Evolutionary conservation across 2,797 vertebrate species (phyloP).

Genomic region (Thaleichthys pacificus): DNA sequence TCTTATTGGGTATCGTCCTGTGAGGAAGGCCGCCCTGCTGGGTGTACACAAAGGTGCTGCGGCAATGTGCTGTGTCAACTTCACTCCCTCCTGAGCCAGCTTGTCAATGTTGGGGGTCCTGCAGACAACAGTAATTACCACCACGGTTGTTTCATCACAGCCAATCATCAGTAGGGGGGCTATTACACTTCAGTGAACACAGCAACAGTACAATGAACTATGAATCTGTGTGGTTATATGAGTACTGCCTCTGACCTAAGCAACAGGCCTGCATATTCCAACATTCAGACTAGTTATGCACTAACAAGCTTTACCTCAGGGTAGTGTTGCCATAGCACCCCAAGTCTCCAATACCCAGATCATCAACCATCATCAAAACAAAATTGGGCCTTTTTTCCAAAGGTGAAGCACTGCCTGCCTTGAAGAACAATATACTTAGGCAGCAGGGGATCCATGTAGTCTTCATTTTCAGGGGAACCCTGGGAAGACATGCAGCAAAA

Average conservation of each 20-base stretch:
- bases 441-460: conserved; percentile 37
- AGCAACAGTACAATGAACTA: too few relatives aligned
- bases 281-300: neutral
- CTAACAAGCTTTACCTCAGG: conserved; percentile 74
- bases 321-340: conserved; percentile 91
- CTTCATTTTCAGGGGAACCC: conserved; percentile 60
- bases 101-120: conserved; percentile 81
- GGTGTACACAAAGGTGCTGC: conserved; percentile 89
- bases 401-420: neutral
- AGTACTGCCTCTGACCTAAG: too few relatives aligned
- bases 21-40: conserved; percentile 89
- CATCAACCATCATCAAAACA: conserved; percentile 87
- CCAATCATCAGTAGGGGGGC: neutral
- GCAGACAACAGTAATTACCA: conserved; percentile 31
- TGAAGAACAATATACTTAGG: conserved; percentile 42
- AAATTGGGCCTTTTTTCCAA: conserved; percentile 72
- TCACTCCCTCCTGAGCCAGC: conserved; percentile 85
- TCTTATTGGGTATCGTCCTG: conserved; percentile 86
- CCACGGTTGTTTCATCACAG: neutral
- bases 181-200: neutral
- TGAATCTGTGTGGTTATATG: too few relatives aligned
- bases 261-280: too few relatives aligned
- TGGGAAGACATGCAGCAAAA: conserved; percentile 11
- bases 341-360: conserved; percentile 90
- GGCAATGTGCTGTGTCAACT: conserved; percentile 85